Conservation (phyloP, 2,888 invertebrate species). For the Harmothoe impar region DNA sequence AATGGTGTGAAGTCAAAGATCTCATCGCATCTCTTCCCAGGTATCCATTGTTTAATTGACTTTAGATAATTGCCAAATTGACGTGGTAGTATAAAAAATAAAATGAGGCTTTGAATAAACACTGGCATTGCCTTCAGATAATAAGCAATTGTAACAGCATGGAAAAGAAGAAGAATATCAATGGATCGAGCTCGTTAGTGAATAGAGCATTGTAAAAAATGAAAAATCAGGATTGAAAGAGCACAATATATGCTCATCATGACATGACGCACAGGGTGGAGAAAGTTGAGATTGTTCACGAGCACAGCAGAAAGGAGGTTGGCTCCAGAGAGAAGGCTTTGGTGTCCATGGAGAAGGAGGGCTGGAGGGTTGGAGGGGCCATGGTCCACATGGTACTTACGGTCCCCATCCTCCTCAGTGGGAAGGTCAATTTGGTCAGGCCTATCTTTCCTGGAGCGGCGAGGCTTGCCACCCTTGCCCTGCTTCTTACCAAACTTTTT, state of each 20-base stretch:
- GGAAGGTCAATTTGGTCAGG: slow-evolving; percentile 43
- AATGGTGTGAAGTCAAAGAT: no score
- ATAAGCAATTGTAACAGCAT: no score
- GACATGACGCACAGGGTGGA: background rate
- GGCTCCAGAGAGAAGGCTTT: background rate
- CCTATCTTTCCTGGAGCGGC: background rate
- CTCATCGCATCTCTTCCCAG: no score
- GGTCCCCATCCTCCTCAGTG: slow-evolving; percentile 19
- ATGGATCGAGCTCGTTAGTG: no score
- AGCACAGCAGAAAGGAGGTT: background rate
- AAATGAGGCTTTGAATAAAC: no score
- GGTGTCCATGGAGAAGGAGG: background rate
- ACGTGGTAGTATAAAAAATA: no score
- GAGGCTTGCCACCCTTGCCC: slow-evolving; percentile 7
- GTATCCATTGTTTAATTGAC: no score
- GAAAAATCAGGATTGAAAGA: background rate
- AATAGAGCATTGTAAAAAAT: no score
- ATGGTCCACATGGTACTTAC: slow-evolving; percentile 35
- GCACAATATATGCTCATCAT: background rate
- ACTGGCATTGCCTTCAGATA: no score
- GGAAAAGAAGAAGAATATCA: no score
- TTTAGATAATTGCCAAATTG: no score
- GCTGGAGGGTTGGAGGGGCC: background rate
- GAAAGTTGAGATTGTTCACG: background rate
- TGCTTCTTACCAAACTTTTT: slow-evolving; percentile 38